These are phyloP conservation scores for Palythoa caribaeorum DNA, from an alignment of 92 coral and sea anemone species.

Conservation along the genomic window DNA sequence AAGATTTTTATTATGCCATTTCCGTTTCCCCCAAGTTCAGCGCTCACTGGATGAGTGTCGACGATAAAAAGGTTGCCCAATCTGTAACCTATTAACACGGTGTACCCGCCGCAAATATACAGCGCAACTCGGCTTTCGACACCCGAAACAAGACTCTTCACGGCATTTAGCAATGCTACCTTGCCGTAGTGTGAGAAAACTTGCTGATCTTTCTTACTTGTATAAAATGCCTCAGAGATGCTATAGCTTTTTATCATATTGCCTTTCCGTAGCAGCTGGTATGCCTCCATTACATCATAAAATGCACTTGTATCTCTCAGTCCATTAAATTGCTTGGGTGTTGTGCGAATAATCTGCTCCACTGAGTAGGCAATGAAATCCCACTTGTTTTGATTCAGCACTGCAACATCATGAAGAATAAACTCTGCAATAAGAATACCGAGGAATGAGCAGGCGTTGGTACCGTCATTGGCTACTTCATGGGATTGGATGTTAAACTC, in stretches of 20 bases:
- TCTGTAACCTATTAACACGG: background rate
- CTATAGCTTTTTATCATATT: background rate
- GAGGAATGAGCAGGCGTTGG: no score
- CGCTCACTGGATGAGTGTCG: background rate
- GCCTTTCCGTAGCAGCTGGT: background rate
- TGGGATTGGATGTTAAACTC: no score
- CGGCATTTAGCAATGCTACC: background rate
- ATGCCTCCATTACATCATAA: background rate
- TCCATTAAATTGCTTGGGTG: background rate
- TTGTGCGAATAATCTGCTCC: background rate
- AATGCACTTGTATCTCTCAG: background rate
- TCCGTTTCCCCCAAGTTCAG: background rate
- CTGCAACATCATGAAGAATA: no score
- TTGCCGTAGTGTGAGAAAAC: background rate
- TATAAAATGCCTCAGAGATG: background rate
- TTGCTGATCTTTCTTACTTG: background rate
- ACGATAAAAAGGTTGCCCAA: background rate
- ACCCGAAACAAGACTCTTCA: background rate
- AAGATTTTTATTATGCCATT: background rate
- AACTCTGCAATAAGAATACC: no score
- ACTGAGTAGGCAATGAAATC: background rate
- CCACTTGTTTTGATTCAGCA: no score
- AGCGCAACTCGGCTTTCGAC: background rate
- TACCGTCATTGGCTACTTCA: no score
- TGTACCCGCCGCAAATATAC: background rate